A percentile compares a stretch with the other conserved stretches of the same genome.
phyloP scores from a whole-genome alignment of 2,888 invertebrate species.

The Sisyra terminalis region DNA sequence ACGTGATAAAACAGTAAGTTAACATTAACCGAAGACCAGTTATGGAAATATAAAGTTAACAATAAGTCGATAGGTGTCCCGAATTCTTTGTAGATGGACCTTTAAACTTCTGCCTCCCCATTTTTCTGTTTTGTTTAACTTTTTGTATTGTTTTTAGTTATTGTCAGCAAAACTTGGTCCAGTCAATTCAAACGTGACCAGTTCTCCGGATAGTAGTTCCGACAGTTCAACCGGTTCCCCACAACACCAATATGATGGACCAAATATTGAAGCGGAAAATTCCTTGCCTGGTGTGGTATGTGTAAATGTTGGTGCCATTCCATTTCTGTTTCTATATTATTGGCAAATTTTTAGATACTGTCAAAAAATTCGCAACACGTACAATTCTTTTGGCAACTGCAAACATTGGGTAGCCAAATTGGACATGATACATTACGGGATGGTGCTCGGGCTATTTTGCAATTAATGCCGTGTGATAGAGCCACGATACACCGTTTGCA shows the following conservation, averaged over 20 bases:
- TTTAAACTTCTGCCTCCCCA: background rate
- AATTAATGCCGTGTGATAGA: constrained; percentile 57
- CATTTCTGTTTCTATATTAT: background rate
- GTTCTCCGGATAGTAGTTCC: constrained; percentile 83
- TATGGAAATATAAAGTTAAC: constrained; percentile 29
- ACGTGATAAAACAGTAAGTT: constrained; percentile 70
- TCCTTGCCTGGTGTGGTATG: constrained; percentile 80
- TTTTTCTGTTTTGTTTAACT: background rate
- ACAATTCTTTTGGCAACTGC: constrained; percentile 70
- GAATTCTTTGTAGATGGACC: background rate
- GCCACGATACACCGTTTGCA: constrained; percentile 36
- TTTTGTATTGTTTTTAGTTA: constrained; percentile 27
- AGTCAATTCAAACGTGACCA: constrained; percentile 50
- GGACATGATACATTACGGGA: constrained; percentile 68
- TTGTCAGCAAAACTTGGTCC: constrained; percentile 65
- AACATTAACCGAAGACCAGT: background rate
- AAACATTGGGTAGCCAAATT: constrained; percentile 73
- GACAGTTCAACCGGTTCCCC: constrained; percentile 91
- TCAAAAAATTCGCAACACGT: constrained; percentile 63
- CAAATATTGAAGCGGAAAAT: constrained; percentile 71
- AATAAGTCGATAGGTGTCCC: constrained; percentile 19
- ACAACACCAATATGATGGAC: constrained; percentile 66
- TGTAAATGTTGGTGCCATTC: constrained; percentile 12
- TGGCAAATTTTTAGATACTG: constrained; percentile 44
- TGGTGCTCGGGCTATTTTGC: constrained; percentile 61